Evolutionary conservation across 2,888 invertebrate species (phyloP).

Genomic region (Spilarctia lutea): DNA sequence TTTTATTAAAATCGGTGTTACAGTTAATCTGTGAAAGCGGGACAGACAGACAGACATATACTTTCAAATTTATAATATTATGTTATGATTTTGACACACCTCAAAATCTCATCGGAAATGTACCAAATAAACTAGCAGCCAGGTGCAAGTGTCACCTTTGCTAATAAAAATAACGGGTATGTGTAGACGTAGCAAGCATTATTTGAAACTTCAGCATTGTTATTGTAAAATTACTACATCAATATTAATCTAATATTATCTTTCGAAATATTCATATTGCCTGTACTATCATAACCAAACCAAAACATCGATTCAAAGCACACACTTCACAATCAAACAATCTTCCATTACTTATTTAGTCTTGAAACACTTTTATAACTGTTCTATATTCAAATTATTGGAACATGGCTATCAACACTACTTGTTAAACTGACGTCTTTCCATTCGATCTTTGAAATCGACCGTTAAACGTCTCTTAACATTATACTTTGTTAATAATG

Average conservation of each 20-base stretch:
- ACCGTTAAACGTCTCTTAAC: slow-evolving; percentile 39
- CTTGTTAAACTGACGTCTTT: slow-evolving; percentile 30
- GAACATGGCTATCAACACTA: slow-evolving; percentile 21
- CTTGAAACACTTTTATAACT: slow-evolving; percentile 16
- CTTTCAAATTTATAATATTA: too few species aligned
- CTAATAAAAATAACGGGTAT: neutral
- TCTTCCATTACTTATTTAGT: slow-evolving; percentile 20
- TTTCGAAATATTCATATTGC: slow-evolving; percentile 3
- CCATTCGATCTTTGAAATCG: slow-evolving; percentile 29
- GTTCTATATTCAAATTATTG: slow-evolving; percentile 24
- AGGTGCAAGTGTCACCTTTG: neutral
- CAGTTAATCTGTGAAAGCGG: too few species aligned
- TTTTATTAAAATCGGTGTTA: too few species aligned
- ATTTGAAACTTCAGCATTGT: neutral
- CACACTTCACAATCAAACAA: slow-evolving; percentile 5
- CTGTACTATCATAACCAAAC: neutral
- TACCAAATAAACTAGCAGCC: neutral
- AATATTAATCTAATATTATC: neutral
- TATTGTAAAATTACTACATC: neutral
- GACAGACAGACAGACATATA: too few species aligned
- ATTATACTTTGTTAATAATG: slow-evolving; percentile 26
- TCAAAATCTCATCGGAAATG: neutral
- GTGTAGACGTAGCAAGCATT: neutral
- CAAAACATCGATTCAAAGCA: slow-evolving; percentile 15
- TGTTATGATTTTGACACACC: too few species aligned